Evolutionary conservation across 2,797 vertebrate genomes (phyloP), one percentile per base, ranked within the genome.

Genomic region (Halcyon chelicuti): DNA sequence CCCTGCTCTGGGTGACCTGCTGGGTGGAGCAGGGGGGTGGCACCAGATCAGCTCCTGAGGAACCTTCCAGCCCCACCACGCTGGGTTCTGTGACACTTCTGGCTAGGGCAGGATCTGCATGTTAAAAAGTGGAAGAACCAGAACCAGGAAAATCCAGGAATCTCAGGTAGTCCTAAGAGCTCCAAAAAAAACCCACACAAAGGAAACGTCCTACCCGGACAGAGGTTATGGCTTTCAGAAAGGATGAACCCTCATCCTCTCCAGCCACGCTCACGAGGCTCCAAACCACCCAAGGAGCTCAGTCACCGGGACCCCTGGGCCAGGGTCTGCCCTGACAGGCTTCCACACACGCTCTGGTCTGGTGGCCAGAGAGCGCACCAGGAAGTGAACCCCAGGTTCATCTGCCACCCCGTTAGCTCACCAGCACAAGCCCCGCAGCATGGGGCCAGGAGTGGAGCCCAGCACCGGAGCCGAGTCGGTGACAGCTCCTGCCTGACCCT

Each of bases 401-500:
- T 40, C 4, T 9, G 3, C 21, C 12, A 33, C 11, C 33, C n/a
- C 7, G 2, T 40, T 3, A 68, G 44, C 7, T 4, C 12, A 31
- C 29, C 40, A 26, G 7, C n/a, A 3, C 19, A 8, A 21, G 37
- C 5, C 26, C 35, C 5, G 4, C 5, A 17, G 88, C 25, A 5
- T 0, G 21, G 54, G 42, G 76, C 42, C 39, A 14, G 23, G 47
- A 62, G 85, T 5, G 2, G 28, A 66, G 35, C 71, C 4, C 22
- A 3, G 37, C 42, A 4, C 70, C 7, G n/a, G 2, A 1, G 40
- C 67, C 20, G 35, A 80, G 65, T n/a, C 4, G 0, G 22, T 2
- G 21, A 4, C 1, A 0, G 70, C 71, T 71, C 75, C 47, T 15
- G 19, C 67, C 60, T 49, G 12, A 60, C 33, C 62, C 51, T 25